Evolutionary conservation across 2,797 vertebrate species (phyloP).

Genomic region (Lithobates pipiens): DNA sequence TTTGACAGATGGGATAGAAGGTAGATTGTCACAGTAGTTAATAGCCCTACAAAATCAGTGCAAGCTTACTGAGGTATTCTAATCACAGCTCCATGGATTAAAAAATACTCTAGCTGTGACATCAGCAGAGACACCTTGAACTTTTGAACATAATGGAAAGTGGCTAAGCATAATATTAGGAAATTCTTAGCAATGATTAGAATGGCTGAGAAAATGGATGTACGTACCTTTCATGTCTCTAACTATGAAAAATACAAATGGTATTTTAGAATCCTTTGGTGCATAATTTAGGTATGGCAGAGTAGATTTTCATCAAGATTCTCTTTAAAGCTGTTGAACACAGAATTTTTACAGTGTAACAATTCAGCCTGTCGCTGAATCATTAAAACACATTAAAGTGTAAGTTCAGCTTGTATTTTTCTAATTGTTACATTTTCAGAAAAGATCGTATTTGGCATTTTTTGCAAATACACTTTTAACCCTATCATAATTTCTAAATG

Average conservation of each 20-base stretch:
- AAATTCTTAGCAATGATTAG: conserved; percentile 39
- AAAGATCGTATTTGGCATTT: not conserved
- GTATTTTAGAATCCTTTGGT: conserved; percentile 31
- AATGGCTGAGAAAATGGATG: conserved; percentile 21
- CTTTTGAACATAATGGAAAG: conserved; percentile 48
- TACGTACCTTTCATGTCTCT: conserved; percentile 10
- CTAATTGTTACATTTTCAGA: not conserved
- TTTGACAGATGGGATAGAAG: not conserved
- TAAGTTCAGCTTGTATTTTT: not conserved
- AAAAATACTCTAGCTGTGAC: conserved; percentile 2
- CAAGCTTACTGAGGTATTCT: conserved; percentile 13
- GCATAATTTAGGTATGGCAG: conserved; percentile 21
- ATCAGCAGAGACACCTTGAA: conserved; percentile 36
- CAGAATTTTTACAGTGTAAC: not conserved
- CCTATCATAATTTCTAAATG: no score
- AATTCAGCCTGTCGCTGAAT: not conserved
- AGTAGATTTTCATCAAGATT: conserved; percentile 25
- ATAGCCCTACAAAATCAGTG: not conserved
- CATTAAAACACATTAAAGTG: not conserved
- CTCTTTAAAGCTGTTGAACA: not conserved
- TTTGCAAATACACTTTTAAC: not conserved
- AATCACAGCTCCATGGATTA: conserved; percentile 7
- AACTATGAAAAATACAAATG: conserved; percentile 45
- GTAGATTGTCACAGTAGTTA: not conserved
- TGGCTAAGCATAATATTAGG: conserved; percentile 53